Evolutionary conservation across 2,113 vertebrate genomes (phyloP).

Genomic region (Mus spicilegus): DNA sequence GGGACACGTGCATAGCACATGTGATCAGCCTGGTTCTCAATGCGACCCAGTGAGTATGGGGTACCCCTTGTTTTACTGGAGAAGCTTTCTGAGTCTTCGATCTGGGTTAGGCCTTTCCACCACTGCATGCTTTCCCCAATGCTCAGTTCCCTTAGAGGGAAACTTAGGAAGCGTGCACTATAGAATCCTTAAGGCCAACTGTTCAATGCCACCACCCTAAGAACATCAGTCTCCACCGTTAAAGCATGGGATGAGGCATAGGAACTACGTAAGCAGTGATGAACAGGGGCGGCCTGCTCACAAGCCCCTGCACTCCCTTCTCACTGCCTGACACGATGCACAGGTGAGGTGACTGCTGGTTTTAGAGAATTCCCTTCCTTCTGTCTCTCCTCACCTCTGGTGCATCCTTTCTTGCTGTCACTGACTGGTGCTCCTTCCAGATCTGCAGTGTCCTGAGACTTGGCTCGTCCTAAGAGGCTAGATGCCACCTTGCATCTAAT

Average conservation of each 20-base stretch:
- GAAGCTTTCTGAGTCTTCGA: not conserved
- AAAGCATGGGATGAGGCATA: not conserved
- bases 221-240: not conserved
- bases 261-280: not conserved
- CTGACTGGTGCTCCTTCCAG: not conserved
- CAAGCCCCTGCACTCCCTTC: not conserved
- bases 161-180: not conserved
- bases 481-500: not conserved
- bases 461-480: not conserved
- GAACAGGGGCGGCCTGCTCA: not conserved
- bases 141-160: not conserved
- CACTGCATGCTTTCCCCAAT: not conserved
- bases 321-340: not conserved
- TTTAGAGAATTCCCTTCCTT: not conserved
- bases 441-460: constrained; percentile 8
- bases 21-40: not conserved
- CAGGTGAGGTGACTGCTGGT: not conserved
- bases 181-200: not conserved
- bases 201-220: not conserved
- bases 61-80: not conserved
- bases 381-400: not conserved
- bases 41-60: not conserved
- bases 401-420: not conserved
- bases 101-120: not conserved
- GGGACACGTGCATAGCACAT: not conserved